Evolutionary conservation across 2,888 invertebrate genomes (phyloP).

Genomic region (Calameuta pallipes): DNA sequence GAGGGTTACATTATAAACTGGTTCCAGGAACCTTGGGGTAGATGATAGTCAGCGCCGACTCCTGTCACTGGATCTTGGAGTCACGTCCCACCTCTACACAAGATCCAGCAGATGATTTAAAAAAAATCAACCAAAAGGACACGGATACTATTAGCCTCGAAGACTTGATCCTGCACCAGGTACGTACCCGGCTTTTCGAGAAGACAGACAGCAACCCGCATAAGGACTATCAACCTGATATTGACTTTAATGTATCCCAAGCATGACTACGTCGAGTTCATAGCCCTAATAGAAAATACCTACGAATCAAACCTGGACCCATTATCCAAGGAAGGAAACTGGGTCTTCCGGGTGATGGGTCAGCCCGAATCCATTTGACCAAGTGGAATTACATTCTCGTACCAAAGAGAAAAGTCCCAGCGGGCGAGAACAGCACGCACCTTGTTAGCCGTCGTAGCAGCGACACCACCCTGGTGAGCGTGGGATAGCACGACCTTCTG

Average conservation of each 20-base stretch:
- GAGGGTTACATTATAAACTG: slow-evolving; percentile 8
- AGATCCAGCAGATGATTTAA: background rate
- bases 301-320: background rate
- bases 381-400: background rate
- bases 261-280: background rate
- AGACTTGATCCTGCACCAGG: background rate
- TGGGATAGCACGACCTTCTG: slow-evolving; percentile 42
- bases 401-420: background rate
- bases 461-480: slow-evolving; percentile 33
- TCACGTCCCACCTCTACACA: background rate
- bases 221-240: background rate
- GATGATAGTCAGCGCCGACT: background rate
- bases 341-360: background rate
- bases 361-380: background rate
- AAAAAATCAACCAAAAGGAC: background rate
- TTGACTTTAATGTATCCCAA: background rate
- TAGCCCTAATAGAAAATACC: background rate
- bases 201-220: background rate
- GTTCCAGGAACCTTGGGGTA: slow-evolving; percentile 1
- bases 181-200: background rate
- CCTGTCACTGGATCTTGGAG: background rate
- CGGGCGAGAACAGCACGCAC: slow-evolving; percentile 13
- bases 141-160: background rate
- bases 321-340: background rate
- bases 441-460: slow-evolving; percentile 18